phyloP scores from a whole-genome alignment of 2,888 invertebrate species.

The Chesias legatella region DNA sequence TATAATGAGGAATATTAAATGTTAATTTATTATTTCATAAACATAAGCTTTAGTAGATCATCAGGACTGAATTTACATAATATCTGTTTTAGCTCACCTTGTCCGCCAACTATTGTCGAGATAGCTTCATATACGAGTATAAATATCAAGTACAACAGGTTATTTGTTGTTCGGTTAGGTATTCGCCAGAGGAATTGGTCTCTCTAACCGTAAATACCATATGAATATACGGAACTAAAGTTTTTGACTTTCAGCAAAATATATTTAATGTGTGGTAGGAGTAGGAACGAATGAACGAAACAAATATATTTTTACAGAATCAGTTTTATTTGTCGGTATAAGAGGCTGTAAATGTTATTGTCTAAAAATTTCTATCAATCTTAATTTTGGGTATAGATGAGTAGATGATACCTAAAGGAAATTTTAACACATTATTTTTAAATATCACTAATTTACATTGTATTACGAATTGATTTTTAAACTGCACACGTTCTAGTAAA shows the following conservation, averaged over 20 bases:
- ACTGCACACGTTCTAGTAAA: conserved; percentile 45
- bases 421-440: conserved; percentile 20
- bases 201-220: too few relatives aligned
- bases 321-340: conserved; percentile 73
- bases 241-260: not conserved
- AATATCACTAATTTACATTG: conserved; percentile 29
- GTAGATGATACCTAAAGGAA: conserved; percentile 35
- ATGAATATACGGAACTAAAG: too few relatives aligned
- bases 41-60: too few relatives aligned
- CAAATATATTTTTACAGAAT: conserved; percentile 55
- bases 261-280: not conserved
- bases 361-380: conserved; percentile 71
- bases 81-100: too few relatives aligned
- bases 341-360: conserved; percentile 77
- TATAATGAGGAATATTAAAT: too few relatives aligned
- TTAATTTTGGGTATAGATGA: conserved; percentile 50
- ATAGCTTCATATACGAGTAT: too few relatives aligned
- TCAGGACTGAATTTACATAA: too few relatives aligned
- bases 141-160: too few relatives aligned
- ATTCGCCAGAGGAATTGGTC: too few relatives aligned
- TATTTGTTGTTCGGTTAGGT: too few relatives aligned
- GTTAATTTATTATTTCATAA: too few relatives aligned
- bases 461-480: conserved; percentile 31
- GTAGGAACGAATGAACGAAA: conserved; percentile 46
- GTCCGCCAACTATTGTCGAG: too few relatives aligned